These are phyloP conservation scores for Dicrostonyx torquatus DNA, from an alignment of 2,797 vertebrate genomes.

Conservation along the genomic window DNA sequence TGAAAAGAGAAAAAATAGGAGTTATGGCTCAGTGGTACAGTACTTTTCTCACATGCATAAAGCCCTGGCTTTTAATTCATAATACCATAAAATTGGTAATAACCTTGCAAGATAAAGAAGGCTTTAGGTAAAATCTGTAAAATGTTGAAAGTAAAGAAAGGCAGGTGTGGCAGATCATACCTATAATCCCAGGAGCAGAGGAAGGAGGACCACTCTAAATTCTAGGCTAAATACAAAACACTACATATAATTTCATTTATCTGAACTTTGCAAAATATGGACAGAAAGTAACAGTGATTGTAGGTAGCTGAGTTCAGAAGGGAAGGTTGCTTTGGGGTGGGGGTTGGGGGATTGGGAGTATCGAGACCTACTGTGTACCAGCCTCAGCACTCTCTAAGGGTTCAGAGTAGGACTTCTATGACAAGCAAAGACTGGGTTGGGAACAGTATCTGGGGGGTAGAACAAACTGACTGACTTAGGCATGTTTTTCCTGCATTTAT, in stretches of 20 bases:
- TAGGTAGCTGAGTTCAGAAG: neutral
- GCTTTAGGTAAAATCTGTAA: neutral
- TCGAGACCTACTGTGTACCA: too few species aligned
- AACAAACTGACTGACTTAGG: too few species aligned
- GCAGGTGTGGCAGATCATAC: too few species aligned
- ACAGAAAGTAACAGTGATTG: constrained; percentile 1
- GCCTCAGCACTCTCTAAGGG: too few species aligned
- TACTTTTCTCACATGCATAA: neutral
- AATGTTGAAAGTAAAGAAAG: neutral
- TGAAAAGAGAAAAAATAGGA: neutral
- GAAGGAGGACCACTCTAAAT: neutral
- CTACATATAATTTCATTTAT: neutral
- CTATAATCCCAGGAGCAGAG: neutral
- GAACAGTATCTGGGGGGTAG: too few species aligned
- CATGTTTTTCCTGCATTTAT: too few species aligned
- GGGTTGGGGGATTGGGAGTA: too few species aligned
- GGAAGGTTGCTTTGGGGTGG: neutral
- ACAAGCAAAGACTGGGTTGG: too few species aligned
- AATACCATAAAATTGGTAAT: neutral
- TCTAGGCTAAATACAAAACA: neutral
- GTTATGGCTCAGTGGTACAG: neutral
- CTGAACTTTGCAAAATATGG: neutral
- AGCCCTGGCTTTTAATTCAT: neutral
- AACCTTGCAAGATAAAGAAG: neutral
- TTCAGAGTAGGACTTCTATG: too few species aligned